Evolutionary conservation across 2,797 vertebrate genomes (phyloP).

Genomic region (Hemibagrus guttatus): DNA sequence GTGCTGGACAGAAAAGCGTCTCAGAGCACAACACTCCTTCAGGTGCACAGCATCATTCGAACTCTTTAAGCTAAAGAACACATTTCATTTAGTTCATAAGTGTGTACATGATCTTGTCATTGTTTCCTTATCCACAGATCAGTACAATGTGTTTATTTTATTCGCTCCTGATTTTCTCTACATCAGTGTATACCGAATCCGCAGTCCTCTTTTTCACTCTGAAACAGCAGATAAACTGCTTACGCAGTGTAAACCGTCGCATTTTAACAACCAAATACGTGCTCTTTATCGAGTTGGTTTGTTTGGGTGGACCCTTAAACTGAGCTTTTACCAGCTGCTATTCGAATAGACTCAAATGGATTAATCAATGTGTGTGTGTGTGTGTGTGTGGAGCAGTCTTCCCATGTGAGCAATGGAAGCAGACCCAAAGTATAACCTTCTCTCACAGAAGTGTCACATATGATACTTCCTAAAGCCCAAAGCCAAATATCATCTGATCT

Average conservation of each 20-base stretch:
- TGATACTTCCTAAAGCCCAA: conserved; percentile 78
- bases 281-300: conserved; percentile 41
- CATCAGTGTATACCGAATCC: background rate
- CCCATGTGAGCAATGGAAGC: conserved; percentile 58
- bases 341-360: conserved; percentile 61
- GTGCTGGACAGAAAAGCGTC: background rate
- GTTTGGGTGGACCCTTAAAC: conserved; percentile 68
- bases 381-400: conserved; percentile 43
- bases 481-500: conserved; percentile 76
- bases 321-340: conserved; percentile 61
- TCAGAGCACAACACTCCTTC: background rate
- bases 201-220: background rate
- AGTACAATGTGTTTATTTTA: too few species aligned
- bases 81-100: background rate
- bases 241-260: background rate
- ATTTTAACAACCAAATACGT: background rate
- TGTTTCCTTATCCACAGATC: too few species aligned
- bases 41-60: background rate
- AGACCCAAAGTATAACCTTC: conserved; percentile 70
- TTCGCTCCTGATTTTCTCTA: too few species aligned
- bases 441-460: conserved; percentile 72
- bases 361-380: conserved; percentile 62
- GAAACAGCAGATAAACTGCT: background rate
- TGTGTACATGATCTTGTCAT: too few species aligned
- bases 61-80: background rate